These are phyloP conservation scores for Anguilla pacifica DNA, from an alignment of 2,797 vertebrate species.

Conservation along the genomic window DNA sequence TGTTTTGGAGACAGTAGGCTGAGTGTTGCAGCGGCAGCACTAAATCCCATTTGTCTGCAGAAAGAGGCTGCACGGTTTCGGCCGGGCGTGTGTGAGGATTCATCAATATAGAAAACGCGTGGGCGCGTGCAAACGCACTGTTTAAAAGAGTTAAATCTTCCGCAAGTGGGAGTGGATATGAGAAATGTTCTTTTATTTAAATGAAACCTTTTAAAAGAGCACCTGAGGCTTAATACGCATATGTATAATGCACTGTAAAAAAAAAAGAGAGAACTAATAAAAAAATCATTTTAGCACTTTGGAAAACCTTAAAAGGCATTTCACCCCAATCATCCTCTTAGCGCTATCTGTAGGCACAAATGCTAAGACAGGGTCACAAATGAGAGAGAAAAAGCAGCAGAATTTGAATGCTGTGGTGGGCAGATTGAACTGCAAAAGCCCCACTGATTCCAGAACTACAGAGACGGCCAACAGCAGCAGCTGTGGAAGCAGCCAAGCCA, in stretches of 20 bases:
- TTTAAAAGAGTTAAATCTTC: slow-evolving; percentile 27
- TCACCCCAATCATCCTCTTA: slow-evolving; percentile 23
- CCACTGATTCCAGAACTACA: not conserved
- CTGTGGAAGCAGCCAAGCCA: slow-evolving; percentile 13
- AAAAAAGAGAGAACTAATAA: not conserved
- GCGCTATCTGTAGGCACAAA: slow-evolving; percentile 5
- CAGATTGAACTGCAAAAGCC: not conserved
- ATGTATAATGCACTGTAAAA: slow-evolving; percentile 18
- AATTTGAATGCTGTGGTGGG: slow-evolving; percentile 11
- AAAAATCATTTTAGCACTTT: not conserved
- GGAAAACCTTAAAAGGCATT: not conserved
- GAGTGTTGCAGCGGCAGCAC: slow-evolving; percentile 57
- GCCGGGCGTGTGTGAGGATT: slow-evolving; percentile 36
- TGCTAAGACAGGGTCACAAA: slow-evolving; percentile 8
- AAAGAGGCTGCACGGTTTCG: slow-evolving; percentile 17
- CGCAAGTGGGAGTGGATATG: slow-evolving; percentile 37
- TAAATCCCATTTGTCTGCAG: slow-evolving; percentile 51
- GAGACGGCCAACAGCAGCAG: slow-evolving; percentile 9
- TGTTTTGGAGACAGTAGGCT: slow-evolving; percentile 9
- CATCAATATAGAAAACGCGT: slow-evolving; percentile 32
- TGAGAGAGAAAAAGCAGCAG: not conserved
- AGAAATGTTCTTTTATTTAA: slow-evolving; percentile 25
- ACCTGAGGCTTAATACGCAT: slow-evolving; percentile 18
- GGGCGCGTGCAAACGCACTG: slow-evolving; percentile 33
- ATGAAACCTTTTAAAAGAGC: slow-evolving; percentile 2